These are phyloP conservation scores for Platyrinchus mystaceus DNA, from an alignment of 2,797 vertebrate genomes.

Conservation along the genomic window DNA sequence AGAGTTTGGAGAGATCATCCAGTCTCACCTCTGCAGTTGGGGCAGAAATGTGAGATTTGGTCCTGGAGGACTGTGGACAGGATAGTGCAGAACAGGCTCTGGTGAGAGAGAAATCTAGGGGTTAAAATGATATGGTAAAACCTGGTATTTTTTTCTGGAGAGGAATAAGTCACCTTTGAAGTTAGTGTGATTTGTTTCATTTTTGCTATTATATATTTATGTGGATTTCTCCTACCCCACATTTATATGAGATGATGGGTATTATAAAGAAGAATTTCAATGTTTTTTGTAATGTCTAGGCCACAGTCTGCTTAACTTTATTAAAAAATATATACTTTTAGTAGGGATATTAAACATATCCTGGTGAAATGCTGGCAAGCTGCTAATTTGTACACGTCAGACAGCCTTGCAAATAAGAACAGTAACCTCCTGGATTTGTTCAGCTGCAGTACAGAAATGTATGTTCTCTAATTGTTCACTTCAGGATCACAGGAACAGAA, in stretches of 20 bases:
- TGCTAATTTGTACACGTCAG: neutral
- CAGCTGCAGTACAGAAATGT: neutral
- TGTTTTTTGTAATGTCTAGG: neutral
- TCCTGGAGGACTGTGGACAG: neutral
- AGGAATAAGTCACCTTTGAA: neutral
- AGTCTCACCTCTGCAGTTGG: neutral
- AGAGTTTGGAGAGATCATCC: neutral
- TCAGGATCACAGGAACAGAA: constrained; percentile 36
- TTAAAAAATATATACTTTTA: neutral
- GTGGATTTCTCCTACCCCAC: neutral
- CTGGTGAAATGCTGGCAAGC: neutral
- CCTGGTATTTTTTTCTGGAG: rapidly evolving
- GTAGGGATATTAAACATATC: neutral
- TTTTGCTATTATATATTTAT: neutral
- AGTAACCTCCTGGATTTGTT: neutral
- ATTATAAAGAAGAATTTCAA: neutral
- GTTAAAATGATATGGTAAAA: neutral
- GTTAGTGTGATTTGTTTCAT: neutral
- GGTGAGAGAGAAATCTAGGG: neutral
- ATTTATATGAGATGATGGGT: neutral
- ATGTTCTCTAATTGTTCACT: constrained; percentile 41
- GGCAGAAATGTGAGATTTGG: neutral
- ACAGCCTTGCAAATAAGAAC: neutral
- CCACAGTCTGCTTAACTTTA: neutral
- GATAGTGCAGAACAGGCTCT: neutral